phyloP scores from a whole-genome alignment of 1,140 invertebrate genomes.

The Choristoneura fumiferana region DNA sequence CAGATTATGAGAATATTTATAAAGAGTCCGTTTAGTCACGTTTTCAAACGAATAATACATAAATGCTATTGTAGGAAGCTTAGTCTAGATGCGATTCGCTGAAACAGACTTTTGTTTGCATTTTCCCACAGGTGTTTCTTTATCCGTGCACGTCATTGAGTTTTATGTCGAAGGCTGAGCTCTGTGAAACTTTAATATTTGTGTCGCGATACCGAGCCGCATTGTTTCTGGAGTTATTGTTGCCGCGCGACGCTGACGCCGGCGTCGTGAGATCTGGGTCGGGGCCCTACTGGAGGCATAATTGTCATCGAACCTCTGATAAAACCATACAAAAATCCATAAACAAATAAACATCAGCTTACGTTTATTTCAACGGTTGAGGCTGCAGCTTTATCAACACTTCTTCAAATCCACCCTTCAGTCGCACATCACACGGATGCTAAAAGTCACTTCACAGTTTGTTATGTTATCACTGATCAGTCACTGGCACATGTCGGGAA shows the following conservation, averaged over 20 bases:
- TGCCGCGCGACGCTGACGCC: conserved; percentile 22
- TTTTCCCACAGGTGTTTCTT: conserved; percentile 73
- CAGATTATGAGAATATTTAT: neutral
- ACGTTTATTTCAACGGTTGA: conserved; percentile 69
- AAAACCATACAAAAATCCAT: conserved; percentile 29
- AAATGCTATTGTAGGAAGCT: neutral
- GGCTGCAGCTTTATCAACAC: conserved; percentile 59
- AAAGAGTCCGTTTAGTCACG: neutral
- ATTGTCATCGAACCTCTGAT: conserved; percentile 31
- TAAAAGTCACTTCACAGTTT: conserved; percentile 61
- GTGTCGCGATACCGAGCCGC: conserved; percentile 51
- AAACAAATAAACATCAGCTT: conserved; percentile 59
- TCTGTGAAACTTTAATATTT: conserved; percentile 64
- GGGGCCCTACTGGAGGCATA: conserved; percentile 39
- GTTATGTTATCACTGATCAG: conserved; percentile 41
- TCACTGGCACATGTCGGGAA: conserved; percentile 65
- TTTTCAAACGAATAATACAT: neutral
- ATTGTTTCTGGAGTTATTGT: conserved; percentile 60
- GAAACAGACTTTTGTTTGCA: conserved; percentile 55
- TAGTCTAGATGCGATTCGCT: conserved; percentile 16
- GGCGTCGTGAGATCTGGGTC: conserved; percentile 67
- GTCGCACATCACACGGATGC: conserved; percentile 62
- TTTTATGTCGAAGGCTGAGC: conserved; percentile 58
- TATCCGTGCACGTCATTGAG: conserved; percentile 55
- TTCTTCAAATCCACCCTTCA: conserved; percentile 47